A percentile compares a stretch with the other conserved stretches of the same genome.
phyloP scores from a whole-genome alignment of 2,888 invertebrate species.

The Tipula vernalis region DNA sequence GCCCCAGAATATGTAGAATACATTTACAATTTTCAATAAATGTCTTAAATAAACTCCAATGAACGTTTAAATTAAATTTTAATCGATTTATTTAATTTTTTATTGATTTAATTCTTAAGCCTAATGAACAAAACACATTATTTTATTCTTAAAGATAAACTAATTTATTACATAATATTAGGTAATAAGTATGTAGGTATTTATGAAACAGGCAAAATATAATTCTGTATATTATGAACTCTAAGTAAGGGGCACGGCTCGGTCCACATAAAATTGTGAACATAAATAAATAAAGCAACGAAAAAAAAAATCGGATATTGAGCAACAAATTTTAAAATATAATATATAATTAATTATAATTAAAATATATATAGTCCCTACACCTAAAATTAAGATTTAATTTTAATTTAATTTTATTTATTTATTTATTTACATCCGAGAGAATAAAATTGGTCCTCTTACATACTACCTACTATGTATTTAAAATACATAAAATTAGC shows the following conservation, averaged over 20 bases:
- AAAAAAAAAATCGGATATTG: background rate
- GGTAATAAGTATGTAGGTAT: background rate
- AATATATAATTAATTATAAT: background rate
- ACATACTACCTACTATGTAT: background rate
- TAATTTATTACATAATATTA: background rate
- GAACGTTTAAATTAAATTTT: background rate
- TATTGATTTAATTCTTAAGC: background rate
- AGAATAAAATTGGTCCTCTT: background rate
- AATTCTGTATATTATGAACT: background rate
- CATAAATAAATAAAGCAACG: constrained; percentile 4
- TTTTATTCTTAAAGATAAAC: background rate
- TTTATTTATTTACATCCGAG: background rate
- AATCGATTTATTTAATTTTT: background rate
- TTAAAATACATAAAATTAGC: background rate
- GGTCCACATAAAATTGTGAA: constrained; percentile 10
- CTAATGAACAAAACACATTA: background rate
- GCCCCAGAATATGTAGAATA: too few relatives aligned
- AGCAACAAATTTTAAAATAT: background rate
- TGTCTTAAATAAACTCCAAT: background rate
- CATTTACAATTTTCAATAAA: background rate
- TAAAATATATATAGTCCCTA: background rate
- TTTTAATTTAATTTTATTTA: background rate
- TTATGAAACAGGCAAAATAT: background rate
- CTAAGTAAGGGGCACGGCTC: background rate
- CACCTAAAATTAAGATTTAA: background rate